Percentiles rank a stretch among this genome's conserved stretches.
These are phyloP conservation scores for Tinea pellionella DNA, from an alignment of 2,888 invertebrate species.

Conservation along the genomic window DNA sequence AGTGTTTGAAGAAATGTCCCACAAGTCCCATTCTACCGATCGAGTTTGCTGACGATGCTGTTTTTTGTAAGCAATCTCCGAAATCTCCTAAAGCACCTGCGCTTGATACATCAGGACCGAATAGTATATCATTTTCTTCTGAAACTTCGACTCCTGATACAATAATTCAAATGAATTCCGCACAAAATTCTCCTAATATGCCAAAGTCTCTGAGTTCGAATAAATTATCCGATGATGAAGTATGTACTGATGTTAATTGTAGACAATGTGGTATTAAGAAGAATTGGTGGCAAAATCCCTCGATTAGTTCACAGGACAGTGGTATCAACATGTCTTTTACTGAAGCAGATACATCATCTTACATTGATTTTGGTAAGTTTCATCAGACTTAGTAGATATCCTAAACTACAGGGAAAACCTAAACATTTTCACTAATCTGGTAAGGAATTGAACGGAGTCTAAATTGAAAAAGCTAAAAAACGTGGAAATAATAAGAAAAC, in stretches of 20 bases:
- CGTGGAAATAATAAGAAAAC: no score
- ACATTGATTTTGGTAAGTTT: slow-evolving; percentile 54
- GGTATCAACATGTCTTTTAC: slow-evolving; percentile 81
- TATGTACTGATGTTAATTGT: slow-evolving; percentile 52
- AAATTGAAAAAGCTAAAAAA: no score
- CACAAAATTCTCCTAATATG: slow-evolving; percentile 44
- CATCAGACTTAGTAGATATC: background rate
- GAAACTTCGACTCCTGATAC: slow-evolving; percentile 66
- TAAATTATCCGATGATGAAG: slow-evolving; percentile 71
- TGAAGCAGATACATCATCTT: slow-evolving; percentile 76
- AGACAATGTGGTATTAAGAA: slow-evolving; percentile 65
- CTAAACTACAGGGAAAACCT: no score
- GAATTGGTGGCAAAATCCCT: slow-evolving; percentile 74
- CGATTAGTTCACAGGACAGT: slow-evolving; percentile 81
- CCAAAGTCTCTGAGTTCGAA: slow-evolving; percentile 69
- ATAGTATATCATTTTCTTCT: slow-evolving; percentile 61
- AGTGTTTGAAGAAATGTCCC: slow-evolving; percentile 50
- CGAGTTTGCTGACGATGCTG: slow-evolving; percentile 35
- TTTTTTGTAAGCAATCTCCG: slow-evolving; percentile 39
- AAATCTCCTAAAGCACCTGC: slow-evolving; percentile 51
- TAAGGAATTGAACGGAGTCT: no score
- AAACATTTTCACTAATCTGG: no score
- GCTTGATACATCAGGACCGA: slow-evolving; percentile 54
- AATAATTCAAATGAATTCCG: slow-evolving; percentile 53
- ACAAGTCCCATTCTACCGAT: slow-evolving; percentile 55